A percentile compares a stretch with the other conserved stretches of the same genome.
Evolutionary conservation across 2,888 invertebrate genomes (phyloP).

Genomic region (Dryomyza anilis): DNA sequence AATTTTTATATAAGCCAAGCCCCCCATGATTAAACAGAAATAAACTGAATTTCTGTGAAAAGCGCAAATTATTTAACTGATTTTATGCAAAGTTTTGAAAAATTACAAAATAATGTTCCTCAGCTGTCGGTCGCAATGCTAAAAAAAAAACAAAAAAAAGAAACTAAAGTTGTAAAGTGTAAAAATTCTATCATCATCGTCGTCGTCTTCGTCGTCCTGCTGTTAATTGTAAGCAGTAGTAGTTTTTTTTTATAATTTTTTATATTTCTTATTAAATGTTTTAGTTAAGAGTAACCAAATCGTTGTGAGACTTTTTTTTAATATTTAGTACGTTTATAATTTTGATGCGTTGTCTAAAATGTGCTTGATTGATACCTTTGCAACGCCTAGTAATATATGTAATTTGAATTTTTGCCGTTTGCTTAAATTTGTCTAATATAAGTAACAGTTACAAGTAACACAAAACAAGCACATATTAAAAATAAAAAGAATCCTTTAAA

Average conservation of each 20-base stretch:
- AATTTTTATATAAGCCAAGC: not conserved
- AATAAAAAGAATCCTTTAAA: too few species aligned
- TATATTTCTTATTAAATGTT: too few species aligned
- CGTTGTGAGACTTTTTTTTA: constrained; percentile 36
- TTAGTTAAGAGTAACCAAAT: constrained; percentile 52
- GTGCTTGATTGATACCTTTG: too few species aligned
- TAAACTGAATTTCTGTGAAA: not conserved
- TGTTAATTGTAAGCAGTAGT: constrained; percentile 8
- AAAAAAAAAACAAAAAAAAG: not conserved
- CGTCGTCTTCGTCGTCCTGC: constrained; percentile 5
- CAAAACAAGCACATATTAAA: too few species aligned
- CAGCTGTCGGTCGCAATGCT: not conserved
- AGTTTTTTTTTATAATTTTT: too few species aligned
- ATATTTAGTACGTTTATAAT: not conserved
- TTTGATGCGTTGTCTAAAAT: too few species aligned
- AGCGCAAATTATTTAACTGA: not conserved
- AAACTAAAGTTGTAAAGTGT: not conserved
- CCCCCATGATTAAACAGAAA: not conserved
- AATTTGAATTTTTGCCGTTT: too few species aligned
- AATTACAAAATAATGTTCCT: not conserved
- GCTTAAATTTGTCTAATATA: too few species aligned
- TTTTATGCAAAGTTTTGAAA: not conserved
- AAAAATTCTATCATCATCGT: too few species aligned
- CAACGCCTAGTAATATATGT: too few species aligned
- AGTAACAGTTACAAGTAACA: too few species aligned